phyloP scores from a whole-genome alignment of 2,888 invertebrate genomes.

The Leucania comma region DNA sequence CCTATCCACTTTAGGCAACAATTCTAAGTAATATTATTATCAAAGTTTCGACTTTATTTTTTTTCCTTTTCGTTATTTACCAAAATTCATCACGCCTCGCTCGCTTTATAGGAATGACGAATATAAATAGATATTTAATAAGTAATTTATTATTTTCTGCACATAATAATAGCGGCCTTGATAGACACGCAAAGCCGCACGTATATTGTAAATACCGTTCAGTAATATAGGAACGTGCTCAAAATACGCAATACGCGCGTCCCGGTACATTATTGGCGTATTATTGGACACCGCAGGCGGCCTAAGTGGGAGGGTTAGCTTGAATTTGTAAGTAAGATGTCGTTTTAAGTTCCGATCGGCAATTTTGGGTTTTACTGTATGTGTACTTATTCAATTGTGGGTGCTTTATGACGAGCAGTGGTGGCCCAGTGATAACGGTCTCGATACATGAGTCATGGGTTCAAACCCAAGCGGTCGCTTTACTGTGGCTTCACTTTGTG shows the following conservation, averaged over 20 bases:
- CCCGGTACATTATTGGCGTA: conserved; percentile 57
- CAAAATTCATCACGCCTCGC: neutral
- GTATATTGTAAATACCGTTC: conserved; percentile 58
- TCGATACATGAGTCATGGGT: no score
- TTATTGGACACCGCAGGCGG: conserved; percentile 57
- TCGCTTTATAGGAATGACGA: neutral
- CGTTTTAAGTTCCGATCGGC: conserved; percentile 33
- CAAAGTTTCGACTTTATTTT: no score
- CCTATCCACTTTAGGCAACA: no score
- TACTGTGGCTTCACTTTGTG: no score
- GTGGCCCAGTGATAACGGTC: no score
- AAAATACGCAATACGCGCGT: conserved; percentile 53
- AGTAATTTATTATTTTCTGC: conserved; percentile 27
- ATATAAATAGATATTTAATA: conserved; percentile 5
- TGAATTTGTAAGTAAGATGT: conserved; percentile 60
- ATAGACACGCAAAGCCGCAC: conserved; percentile 54
- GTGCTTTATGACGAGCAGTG: no score
- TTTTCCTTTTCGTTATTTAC: neutral
- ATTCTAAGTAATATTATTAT: no score
- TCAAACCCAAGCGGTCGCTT: no score
- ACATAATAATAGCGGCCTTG: conserved; percentile 43
- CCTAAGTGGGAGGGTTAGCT: conserved; percentile 51
- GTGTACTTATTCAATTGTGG: conserved; percentile 3
- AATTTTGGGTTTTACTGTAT: conserved; percentile 10
- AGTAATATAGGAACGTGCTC: conserved; percentile 57